Evolutionary conservation across 2,888 invertebrate genomes (phyloP).

Genomic region (Ophion ventricosus): DNA sequence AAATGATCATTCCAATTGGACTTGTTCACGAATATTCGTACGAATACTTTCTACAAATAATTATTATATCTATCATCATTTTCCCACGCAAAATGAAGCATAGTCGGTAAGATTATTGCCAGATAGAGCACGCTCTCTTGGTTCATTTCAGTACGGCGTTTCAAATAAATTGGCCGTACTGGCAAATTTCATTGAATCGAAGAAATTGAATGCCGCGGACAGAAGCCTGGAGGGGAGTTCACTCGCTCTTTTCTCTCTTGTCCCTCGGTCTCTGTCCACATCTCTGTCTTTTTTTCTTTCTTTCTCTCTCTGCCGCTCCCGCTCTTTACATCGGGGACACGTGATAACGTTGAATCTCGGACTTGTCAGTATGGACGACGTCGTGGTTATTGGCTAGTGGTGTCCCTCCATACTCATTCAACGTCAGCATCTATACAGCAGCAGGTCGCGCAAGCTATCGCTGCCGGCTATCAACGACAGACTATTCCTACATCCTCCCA

Average conservation of each 20-base stretch:
- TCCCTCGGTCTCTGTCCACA: not conserved
- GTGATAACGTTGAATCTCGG: constrained; percentile 44
- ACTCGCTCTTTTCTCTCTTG: constrained; percentile 16
- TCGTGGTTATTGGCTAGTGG: constrained; percentile 51
- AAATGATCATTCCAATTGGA: not conserved
- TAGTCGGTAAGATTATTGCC: not conserved
- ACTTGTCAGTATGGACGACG: constrained; percentile 55
- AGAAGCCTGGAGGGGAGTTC: constrained; percentile 4
- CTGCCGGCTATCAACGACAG: constrained; percentile 20
- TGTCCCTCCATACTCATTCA: constrained; percentile 30
- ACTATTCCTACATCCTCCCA: not conserved
- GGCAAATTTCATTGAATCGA: constrained; percentile 61
- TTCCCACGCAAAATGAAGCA: constrained; percentile 3
- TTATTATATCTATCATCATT: constrained; percentile 3
- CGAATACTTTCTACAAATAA: not conserved
- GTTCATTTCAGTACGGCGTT: constrained; percentile 46
- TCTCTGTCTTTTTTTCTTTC: constrained; percentile 7
- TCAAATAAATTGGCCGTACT: constrained; percentile 62
- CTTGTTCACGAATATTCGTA: not conserved
- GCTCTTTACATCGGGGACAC: constrained; percentile 6
- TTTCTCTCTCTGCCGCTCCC: not conserved
- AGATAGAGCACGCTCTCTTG: not conserved
- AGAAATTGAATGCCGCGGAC: constrained; percentile 56
- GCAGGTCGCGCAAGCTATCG: constrained; percentile 10
- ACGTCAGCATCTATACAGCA: constrained; percentile 4